Percentiles rank a stretch among this genome's conserved stretches.
These are phyloP conservation scores for Deladenus siricidicola DNA, from an alignment of 2,888 invertebrate genomes.

Conservation along the genomic window DNA sequence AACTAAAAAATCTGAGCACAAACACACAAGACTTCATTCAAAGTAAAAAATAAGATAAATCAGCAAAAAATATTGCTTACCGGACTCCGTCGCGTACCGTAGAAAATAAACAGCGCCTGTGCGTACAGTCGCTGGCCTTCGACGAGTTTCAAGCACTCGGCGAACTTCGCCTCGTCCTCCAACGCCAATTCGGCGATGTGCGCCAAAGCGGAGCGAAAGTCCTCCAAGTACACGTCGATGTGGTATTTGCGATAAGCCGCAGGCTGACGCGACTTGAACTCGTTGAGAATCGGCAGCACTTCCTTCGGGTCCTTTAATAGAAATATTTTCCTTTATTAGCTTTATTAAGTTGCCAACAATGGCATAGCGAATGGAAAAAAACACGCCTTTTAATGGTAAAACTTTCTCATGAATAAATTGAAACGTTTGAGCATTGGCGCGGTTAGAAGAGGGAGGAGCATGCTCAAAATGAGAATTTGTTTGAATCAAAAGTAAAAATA, in stretches of 20 bases:
- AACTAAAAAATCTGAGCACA: no score
- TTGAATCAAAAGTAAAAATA: no score
- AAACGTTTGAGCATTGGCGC: no score
- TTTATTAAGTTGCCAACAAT: background rate
- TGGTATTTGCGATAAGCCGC: constrained; percentile 32
- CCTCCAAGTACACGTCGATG: constrained; percentile 37
- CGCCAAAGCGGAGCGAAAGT: constrained; percentile 31
- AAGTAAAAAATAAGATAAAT: no score
- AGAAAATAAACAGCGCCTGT: constrained; percentile 20
- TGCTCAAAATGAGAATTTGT: no score
- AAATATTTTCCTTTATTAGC: background rate
- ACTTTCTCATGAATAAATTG: no score
- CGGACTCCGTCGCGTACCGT: constrained; percentile 22
- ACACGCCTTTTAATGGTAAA: no score
- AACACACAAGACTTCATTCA: no score
- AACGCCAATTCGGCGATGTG: constrained; percentile 23
- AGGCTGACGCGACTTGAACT: constrained; percentile 26
- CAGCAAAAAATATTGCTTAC: no score
- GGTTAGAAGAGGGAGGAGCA: background rate
- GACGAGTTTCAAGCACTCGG: constrained; percentile 31
- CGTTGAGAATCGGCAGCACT: constrained; percentile 40
- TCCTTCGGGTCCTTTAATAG: constrained; percentile 36
- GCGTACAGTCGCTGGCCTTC: constrained; percentile 26
- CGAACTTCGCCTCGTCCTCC: constrained; percentile 24
- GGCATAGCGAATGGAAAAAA: no score